These are phyloP conservation scores for Elachura formosa DNA, from an alignment of 2,113 vertebrate genomes.

Conservation along the genomic window DNA sequence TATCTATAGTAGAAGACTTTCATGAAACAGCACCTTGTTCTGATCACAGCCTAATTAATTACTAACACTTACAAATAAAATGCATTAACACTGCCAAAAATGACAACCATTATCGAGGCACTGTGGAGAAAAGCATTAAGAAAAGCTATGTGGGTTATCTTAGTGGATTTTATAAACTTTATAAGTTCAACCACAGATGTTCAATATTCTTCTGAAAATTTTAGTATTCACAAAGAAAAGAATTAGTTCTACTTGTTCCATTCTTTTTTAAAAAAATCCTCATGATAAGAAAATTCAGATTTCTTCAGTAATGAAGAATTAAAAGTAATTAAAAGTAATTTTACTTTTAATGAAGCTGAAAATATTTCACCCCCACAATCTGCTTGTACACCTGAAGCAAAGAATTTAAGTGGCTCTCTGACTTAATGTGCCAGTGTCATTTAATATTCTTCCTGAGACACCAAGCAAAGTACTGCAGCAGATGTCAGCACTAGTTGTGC, in stretches of 20 bases:
- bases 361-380: background rate
- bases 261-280: background rate
- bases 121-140: background rate
- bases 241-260: background rate
- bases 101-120: background rate
- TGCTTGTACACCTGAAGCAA: background rate
- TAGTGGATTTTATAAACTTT: background rate
- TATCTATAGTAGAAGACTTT: background rate
- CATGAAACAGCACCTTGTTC: background rate
- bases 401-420: background rate
- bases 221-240: background rate
- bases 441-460: background rate
- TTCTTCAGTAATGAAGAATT: background rate
- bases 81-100: background rate
- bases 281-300: background rate
- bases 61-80: background rate
- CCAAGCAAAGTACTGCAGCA: background rate
- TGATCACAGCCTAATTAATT: background rate
- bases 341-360: background rate
- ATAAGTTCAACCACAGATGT: background rate
- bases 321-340: too few species aligned
- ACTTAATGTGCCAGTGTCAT: background rate
- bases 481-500: background rate
- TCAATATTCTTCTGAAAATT: background rate
- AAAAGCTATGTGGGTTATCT: background rate